Conservation (phyloP, 2,113 vertebrate genomes). For the Prochilodus magdalenae region DNA sequence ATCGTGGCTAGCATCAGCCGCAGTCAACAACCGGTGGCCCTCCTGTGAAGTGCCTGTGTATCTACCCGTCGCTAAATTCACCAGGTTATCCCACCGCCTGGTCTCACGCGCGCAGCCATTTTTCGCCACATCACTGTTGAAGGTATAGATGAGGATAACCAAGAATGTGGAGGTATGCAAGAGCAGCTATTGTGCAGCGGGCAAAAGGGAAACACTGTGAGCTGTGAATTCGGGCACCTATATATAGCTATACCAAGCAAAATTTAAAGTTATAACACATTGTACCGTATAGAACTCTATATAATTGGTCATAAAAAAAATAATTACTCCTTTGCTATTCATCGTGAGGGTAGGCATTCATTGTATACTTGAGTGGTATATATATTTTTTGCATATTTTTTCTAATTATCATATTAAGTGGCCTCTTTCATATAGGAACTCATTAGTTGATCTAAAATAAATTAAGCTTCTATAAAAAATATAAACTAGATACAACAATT, state of each 20-base stretch:
- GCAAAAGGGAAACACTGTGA: background rate
- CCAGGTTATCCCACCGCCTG: background rate
- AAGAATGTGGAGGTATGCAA: conserved; percentile 14
- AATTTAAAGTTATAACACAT: background rate
- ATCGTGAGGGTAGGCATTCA: conserved; percentile 27
- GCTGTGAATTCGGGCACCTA: background rate
- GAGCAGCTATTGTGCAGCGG: background rate
- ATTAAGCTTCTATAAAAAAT: conserved; percentile 44
- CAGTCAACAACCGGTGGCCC: conserved; percentile 16
- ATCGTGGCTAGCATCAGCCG: background rate
- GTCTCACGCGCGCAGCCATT: background rate
- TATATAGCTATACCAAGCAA: background rate
- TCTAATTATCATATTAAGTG: conserved; percentile 21
- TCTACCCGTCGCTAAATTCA: conserved; percentile 21
- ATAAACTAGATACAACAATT: conserved; percentile 30
- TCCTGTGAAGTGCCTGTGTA: conserved; percentile 1
- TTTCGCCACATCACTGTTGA: conserved; percentile 16
- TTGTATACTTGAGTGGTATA: conserved; percentile 8
- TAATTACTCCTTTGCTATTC: conserved; percentile 7
- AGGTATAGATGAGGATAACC: background rate
- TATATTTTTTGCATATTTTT: conserved; percentile 48
- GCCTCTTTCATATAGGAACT: conserved; percentile 31
- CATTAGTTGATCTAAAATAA: conserved; percentile 30
- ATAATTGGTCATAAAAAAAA: conserved; percentile 45
- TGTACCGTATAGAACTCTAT: conserved; percentile 13